Evolutionary conservation across 2,797 vertebrate species (phyloP).

Genomic region (Sebastes matsubarae): DNA sequence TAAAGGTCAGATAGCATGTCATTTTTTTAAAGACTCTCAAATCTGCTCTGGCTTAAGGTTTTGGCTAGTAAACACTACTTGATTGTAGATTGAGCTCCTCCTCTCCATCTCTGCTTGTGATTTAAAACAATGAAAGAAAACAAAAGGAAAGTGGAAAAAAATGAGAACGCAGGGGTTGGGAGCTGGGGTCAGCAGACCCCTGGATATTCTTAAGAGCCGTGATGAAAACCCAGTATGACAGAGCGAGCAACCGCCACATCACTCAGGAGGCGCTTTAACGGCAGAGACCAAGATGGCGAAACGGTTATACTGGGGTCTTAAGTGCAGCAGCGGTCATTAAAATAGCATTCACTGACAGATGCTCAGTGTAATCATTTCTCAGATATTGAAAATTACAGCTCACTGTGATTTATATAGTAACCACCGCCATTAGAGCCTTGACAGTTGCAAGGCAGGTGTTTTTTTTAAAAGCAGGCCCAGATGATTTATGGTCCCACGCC

Average conservation of each 20-base stretch:
- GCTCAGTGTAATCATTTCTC: conserved; percentile 78
- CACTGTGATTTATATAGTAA: conserved; percentile 76
- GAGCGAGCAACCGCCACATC: conserved; percentile 60
- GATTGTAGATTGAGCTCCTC: neutral
- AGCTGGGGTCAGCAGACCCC: conserved; percentile 31
- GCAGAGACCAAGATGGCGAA: conserved; percentile 57
- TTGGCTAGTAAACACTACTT: neutral
- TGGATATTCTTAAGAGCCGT: conserved; percentile 69
- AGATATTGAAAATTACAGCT: conserved; percentile 80
- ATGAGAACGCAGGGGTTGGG: neutral
- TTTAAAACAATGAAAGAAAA: conserved; percentile 49
- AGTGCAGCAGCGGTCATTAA: conserved; percentile 76
- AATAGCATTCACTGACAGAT: conserved; percentile 75
- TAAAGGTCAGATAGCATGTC: neutral
- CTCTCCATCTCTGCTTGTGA: conserved; percentile 23
- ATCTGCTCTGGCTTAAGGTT: neutral
- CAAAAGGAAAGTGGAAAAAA: conserved; percentile 8
- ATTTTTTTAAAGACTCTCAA: neutral
- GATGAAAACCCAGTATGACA: conserved; percentile 68
- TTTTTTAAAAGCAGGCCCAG: conserved; percentile 56
- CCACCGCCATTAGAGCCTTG: conserved; percentile 65
- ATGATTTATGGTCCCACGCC: conserved; percentile 68
- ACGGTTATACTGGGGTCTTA: conserved; percentile 53
- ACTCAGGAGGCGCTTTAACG: conserved; percentile 71
- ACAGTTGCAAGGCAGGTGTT: conserved; percentile 75